phyloP scores from a whole-genome alignment of 2,113 vertebrate genomes.

The Prochilodus magdalenae region DNA sequence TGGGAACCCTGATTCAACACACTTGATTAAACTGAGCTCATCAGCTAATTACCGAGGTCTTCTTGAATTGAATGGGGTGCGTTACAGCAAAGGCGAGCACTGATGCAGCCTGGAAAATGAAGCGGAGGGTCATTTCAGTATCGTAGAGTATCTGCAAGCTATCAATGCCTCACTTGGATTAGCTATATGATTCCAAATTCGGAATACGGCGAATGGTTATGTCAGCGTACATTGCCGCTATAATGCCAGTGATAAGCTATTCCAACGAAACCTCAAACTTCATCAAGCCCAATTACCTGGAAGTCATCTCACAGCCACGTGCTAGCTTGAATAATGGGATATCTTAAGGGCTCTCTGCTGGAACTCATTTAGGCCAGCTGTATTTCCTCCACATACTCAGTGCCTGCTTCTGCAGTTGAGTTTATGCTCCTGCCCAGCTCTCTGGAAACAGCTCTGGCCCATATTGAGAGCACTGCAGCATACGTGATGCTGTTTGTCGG shows the following conservation, averaged over 20 bases:
- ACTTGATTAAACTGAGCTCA: slow-evolving; percentile 8
- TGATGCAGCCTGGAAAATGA: too few relatives aligned
- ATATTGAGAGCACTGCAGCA: background rate
- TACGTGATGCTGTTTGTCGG: background rate
- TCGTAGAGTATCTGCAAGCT: background rate
- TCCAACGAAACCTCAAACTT: background rate
- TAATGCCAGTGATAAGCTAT: background rate
- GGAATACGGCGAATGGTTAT: background rate
- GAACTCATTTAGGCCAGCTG: slow-evolving; percentile 1
- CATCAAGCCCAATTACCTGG: background rate
- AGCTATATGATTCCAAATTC: background rate
- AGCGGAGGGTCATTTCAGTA: too few relatives aligned
- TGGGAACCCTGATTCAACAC: background rate
- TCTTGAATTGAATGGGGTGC: background rate
- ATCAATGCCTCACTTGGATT: background rate
- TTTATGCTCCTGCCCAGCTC: background rate
- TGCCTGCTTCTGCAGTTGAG: background rate
- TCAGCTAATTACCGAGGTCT: slow-evolving; percentile 26
- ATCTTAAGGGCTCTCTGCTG: slow-evolving; percentile 4
- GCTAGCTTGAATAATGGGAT: slow-evolving; percentile 7
- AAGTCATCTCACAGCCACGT: background rate
- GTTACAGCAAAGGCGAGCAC: background rate
- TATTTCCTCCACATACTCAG: background rate
- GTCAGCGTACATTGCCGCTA: background rate
- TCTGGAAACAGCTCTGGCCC: background rate